Evolutionary conservation across 2,113 vertebrate species (phyloP), one percentile per base, ranked within the genome.

Genomic region (Poeciliopsis turrubarensis): DNA sequence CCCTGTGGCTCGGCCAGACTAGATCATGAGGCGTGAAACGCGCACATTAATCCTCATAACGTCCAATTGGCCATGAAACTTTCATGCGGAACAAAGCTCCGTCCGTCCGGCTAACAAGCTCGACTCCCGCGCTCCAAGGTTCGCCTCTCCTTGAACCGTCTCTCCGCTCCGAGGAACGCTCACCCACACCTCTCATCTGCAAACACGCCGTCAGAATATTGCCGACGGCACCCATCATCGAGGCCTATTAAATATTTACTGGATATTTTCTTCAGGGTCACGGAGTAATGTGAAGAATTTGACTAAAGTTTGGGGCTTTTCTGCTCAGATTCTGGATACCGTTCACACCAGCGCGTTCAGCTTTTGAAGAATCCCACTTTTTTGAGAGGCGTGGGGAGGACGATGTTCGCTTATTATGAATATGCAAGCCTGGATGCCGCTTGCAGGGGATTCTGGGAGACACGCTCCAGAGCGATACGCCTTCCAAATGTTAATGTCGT

Each of bases 11-110:
- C 41, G 8, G 70, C 65, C 73, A 76, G 78, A 78, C 81, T 63
- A 84, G n/a, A 17, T 25, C 51, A 54, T 25, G 51, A 54, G 51
- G 51, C 22, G 6, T 54, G 51, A 54, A 54, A 54, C 2, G 83
- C 54, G 66, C 81, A 72, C 79, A 89, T 89, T 87, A 80, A 90
- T 91, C 81, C 86, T 91, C 86, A 86, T 87, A 84, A 86, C 72
- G 71, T 72, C 79, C 81, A 88, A 88, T 89, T 91, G 87, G 87
- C 69, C 34, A 57, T 72, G 72, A 87, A 87, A 73, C 81, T 77
- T 82, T 86, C 82, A 84, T 77, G 76, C 77, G 3, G 73, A 84
- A 80, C 80, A 75, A 84, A 84, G 79, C 82, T 69, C 37, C 51
- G 15, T 72, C 69, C 73, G 34, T 73, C 57, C 60, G 68, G 86